These are phyloP conservation scores for Brachionus koreanus DNA, from an alignment of 1,140 invertebrate genomes.

Conservation along the genomic window DNA sequence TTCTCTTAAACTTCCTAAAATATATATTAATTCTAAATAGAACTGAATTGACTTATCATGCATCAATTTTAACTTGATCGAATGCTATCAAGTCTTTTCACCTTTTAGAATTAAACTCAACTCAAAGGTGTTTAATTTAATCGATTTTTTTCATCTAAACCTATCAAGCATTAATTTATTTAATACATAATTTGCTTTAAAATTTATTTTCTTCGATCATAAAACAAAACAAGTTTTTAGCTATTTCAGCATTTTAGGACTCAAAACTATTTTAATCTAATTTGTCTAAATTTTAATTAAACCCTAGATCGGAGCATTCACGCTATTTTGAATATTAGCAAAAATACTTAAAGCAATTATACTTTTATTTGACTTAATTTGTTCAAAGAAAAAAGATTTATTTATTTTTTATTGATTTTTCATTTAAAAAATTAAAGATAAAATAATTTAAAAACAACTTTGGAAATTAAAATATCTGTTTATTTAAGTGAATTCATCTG, in stretches of 20 bases:
- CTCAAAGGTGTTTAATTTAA: background rate
- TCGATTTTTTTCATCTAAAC: background rate
- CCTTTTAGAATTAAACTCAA: background rate
- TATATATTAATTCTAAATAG: background rate
- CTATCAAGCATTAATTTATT: background rate
- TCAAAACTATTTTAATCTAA: background rate
- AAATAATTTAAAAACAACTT: no score
- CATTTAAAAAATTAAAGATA: no score
- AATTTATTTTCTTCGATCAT: background rate
- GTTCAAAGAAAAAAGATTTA: no score
- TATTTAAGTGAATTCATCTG: no score
- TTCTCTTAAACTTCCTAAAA: background rate
- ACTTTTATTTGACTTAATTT: no score
- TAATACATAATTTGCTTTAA: background rate
- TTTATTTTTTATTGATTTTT: no score
- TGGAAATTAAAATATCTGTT: no score
- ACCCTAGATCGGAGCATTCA: background rate
- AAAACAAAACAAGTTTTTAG: background rate
- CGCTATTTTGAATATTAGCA: background rate
- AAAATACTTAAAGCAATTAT: no score
- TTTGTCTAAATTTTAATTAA: background rate
- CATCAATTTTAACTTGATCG: background rate
- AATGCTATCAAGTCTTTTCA: background rate
- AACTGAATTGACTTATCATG: constrained; percentile 9
- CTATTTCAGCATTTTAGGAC: background rate